Percentiles rank a stretch among this genome's conserved stretches.
phyloP scores from a whole-genome alignment of 2,113 vertebrate species.

The Oenanthe melanoleuca region DNA sequence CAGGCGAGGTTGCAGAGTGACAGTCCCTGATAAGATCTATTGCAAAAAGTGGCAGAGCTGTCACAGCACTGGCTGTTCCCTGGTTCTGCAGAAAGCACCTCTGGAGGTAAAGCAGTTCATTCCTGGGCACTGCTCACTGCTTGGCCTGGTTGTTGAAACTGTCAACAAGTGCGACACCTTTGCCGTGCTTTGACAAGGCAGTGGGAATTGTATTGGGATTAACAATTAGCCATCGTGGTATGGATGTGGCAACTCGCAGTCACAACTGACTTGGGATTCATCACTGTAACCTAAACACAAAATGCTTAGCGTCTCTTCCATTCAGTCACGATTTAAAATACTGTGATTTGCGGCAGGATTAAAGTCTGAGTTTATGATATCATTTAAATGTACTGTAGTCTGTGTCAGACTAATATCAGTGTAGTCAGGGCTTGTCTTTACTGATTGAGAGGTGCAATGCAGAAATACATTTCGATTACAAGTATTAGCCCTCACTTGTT shows the following conservation, averaged over 20 bases:
- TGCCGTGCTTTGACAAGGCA: neutral
- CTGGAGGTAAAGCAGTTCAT: neutral
- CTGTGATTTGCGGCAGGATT: neutral
- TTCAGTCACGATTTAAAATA: neutral
- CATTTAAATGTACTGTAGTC: neutral
- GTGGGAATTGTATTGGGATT: neutral
- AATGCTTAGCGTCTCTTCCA: neutral
- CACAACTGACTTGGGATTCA: neutral
- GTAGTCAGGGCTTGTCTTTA: neutral
- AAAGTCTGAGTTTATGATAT: neutral
- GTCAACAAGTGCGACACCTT: constrained; percentile 18
- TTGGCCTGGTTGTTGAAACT: constrained; percentile 20
- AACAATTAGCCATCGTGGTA: neutral
- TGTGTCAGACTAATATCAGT: neutral
- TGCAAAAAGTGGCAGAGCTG: neutral
- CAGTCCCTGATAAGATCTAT: neutral
- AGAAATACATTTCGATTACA: neutral
- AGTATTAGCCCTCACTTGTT: neutral
- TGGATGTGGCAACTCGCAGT: neutral
- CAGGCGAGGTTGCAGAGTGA: neutral
- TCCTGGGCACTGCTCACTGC: neutral
- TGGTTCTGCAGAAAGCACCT: neutral
- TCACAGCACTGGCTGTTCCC: neutral
- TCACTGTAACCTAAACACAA: neutral
- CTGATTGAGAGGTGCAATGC: neutral